Conservation (phyloP, 2,888 invertebrate genomes). For the Eupithecia subfuscata region DNA sequence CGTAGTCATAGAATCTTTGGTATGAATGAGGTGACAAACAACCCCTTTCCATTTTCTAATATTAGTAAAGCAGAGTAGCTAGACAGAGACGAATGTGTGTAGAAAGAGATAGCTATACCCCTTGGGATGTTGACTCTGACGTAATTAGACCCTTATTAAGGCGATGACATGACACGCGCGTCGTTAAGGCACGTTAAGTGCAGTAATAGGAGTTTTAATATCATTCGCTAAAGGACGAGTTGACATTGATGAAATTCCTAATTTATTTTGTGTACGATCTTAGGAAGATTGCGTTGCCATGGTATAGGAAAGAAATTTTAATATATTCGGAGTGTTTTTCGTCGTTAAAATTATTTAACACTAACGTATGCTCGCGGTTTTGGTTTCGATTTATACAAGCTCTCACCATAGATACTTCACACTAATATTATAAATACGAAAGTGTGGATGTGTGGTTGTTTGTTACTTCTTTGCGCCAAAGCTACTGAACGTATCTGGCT, state of each 20-base stretch:
- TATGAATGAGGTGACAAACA: too few species aligned
- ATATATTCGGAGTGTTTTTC: background rate
- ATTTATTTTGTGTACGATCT: slow-evolving; percentile 6
- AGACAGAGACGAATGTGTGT: background rate
- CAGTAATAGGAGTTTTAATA: slow-evolving; percentile 15
- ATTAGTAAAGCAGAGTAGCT: background rate
- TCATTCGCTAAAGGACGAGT: background rate
- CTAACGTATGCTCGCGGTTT: too few species aligned
- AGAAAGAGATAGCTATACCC: background rate
- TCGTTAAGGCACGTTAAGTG: slow-evolving; percentile 3
- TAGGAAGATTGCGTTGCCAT: background rate
- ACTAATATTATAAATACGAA: too few species aligned
- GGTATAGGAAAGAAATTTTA: background rate
- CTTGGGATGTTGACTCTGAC: slow-evolving; percentile 6
- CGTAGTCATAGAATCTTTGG: too few species aligned
- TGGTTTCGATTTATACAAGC: too few species aligned
- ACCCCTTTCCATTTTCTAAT: background rate
- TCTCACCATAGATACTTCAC: too few species aligned
- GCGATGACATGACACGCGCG: slow-evolving; percentile 10
- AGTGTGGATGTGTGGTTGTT: too few species aligned
- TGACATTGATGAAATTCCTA: background rate
- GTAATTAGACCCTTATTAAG: slow-evolving; percentile 19
- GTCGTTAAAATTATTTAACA: background rate
- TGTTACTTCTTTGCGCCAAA: too few species aligned
- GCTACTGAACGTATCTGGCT: too few species aligned